Conservation (phyloP, 2,888 invertebrate species). For the Drosophila mimetica region DNA sequence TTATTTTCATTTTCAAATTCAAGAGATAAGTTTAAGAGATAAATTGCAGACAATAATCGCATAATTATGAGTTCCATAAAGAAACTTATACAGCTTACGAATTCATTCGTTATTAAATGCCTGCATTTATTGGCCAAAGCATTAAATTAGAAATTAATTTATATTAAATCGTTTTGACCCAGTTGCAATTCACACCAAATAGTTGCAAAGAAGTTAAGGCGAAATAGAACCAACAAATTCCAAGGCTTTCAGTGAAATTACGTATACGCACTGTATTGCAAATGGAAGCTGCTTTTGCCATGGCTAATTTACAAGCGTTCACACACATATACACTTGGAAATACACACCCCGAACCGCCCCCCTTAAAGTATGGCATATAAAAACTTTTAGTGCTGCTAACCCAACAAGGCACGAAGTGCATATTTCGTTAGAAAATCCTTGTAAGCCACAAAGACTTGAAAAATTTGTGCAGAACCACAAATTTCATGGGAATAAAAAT, state of each 20-base stretch:
- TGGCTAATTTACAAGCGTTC: constrained; percentile 61
- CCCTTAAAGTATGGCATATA: constrained; percentile 58
- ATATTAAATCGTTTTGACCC: constrained; percentile 39
- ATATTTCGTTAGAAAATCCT: constrained; percentile 63
- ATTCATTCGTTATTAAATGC: too few species aligned
- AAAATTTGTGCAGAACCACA: constrained; percentile 73
- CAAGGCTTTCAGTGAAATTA: constrained; percentile 57
- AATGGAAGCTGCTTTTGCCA: constrained; percentile 14
- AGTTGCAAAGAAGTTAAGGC: not conserved
- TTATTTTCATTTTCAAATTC: too few species aligned
- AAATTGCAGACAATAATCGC: too few species aligned
- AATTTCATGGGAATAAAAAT: constrained; percentile 77
- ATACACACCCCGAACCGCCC: constrained; percentile 33
- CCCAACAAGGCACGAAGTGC: constrained; percentile 48
- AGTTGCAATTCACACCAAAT: constrained; percentile 31
- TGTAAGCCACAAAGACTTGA: constrained; percentile 79
- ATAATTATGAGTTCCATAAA: not conserved
- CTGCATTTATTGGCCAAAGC: not conserved
- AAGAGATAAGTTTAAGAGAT: too few species aligned
- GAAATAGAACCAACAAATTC: constrained; percentile 38
- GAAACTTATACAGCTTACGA: not conserved
- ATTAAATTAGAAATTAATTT: not conserved
- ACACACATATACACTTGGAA: not conserved
- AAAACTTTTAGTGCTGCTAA: constrained; percentile 61
- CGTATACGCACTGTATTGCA: constrained; percentile 59